Evolutionary conservation across 1,140 invertebrate species (phyloP), one percentile per base, ranked within the genome.

Genomic region (Drosophila repletoides): DNA sequence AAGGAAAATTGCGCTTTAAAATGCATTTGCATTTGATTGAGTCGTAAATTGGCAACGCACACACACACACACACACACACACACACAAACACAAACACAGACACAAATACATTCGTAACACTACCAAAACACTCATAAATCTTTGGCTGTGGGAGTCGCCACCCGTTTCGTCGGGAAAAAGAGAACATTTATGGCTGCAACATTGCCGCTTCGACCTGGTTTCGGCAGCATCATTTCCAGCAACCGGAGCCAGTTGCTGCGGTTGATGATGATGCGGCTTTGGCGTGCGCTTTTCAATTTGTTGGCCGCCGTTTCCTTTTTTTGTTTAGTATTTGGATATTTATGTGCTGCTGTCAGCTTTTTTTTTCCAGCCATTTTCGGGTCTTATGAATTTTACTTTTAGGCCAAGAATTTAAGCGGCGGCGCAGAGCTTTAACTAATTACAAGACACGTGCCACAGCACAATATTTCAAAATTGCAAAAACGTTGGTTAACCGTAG

Each of bases 211-310:
- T 33, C 68, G 71, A 79, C 77, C 77, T 84, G 70, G 48, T 84
- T 83, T 59, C 60, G 68, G 52, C 55, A 76, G 83, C 77, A 81
- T 79, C 79, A 74, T 84, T 84, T 83, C 73, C 52, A 77, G 63
- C 31, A 68, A 68, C 56, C 64, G 65, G 60, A 68, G 60, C 59
- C 64, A 34, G 21, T 10, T 36, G 31, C 49, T 48, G 40, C 26
- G 22, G 59, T 58, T 83, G 79, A 81, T 81, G 77, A 84, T 83
- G 79, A 83, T 83, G 79, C 70, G 77, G 72, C 79, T 83, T 84
- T 83, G 79, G 79, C 79, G 79, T 83, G 79, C 74, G 79, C 79
- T 83, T 83, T 83, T 83, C 79, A 84, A 83, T 83, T 83, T 83
- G 80, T 79, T 65, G 41, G 15, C 58, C 55, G 60, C 51, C 66